Percentiles rank a stretch among this genome's conserved stretches.
These are phyloP conservation scores for Amphiprion clarkii DNA, from an alignment of 2,797 vertebrate species.

Conservation along the genomic window DNA sequence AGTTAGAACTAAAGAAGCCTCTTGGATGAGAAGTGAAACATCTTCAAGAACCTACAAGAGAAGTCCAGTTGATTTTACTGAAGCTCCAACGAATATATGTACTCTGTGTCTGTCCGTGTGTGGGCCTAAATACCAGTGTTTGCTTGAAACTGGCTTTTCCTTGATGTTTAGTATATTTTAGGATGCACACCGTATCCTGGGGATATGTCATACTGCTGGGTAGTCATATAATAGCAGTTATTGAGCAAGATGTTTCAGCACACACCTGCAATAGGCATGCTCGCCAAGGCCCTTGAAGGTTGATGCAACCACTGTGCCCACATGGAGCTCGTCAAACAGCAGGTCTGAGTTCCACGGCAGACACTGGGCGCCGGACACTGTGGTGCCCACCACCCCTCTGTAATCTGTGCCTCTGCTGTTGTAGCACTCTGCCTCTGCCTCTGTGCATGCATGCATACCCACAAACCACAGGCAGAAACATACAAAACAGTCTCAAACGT, in stretches of 20 bases:
- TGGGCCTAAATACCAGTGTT: background rate
- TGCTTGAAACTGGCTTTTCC: slow-evolving; percentile 15
- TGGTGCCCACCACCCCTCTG: slow-evolving; percentile 84
- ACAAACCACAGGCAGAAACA: slow-evolving; percentile 22
- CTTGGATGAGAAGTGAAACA: too few relatives aligned
- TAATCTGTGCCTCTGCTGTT: slow-evolving; percentile 84
- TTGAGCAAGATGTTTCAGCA: slow-evolving; percentile 17
- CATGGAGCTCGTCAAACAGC: slow-evolving; percentile 88
- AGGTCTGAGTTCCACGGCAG: slow-evolving; percentile 93
- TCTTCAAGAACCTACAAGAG: too few relatives aligned
- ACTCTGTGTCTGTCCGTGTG: background rate
- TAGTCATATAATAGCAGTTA: slow-evolving; percentile 23
- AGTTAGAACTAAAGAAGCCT: too few relatives aligned
- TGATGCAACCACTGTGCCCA: slow-evolving; percentile 77
- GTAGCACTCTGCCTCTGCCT: slow-evolving; percentile 84
- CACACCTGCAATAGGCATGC: slow-evolving; percentile 90
- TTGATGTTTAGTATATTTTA: slow-evolving; percentile 31
- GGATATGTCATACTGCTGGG: slow-evolving; percentile 16
- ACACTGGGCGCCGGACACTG: slow-evolving; percentile 87
- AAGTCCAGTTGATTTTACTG: too few relatives aligned
- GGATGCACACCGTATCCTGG: slow-evolving; percentile 17
- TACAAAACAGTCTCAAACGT: slow-evolving; percentile 13
- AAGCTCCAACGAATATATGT: too few relatives aligned
- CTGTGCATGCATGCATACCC: slow-evolving; percentile 71
- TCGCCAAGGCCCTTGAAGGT: slow-evolving; percentile 88